Base-by-base conservation (phyloP, 1,140 invertebrate genomes). In the Leptinotarsa lineolata region DNA sequence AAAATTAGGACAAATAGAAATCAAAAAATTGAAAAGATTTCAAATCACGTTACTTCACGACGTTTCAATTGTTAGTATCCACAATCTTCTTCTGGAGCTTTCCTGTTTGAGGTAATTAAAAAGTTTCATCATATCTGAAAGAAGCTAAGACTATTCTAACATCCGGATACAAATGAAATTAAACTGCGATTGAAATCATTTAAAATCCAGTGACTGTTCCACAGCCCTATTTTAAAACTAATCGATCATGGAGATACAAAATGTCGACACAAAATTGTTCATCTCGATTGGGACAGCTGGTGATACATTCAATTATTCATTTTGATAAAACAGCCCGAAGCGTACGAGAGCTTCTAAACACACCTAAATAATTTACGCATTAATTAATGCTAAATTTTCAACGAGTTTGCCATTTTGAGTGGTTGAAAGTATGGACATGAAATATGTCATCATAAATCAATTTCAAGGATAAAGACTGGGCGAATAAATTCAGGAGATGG, bases 301-400 rank as follows among this genome's bases (percentile, higher is more conserved):
- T 46, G 71, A 61, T 72, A 59, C 21, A 22, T 44, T 72, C 71
- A 72, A 72, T 72, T 72, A 72, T 72, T 72, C 71, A 72, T 21
- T 66, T 64, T 48, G 71, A 63, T 67, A 72, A 54, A 4, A 54
- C 16, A 54, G 48, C 48, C n/a, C 15, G 48, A 54, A 16, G n/a
- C 6, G 48, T 6, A 54, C 15, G n/a, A n/a, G 48, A 54, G 48
- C 30, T 54, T 54, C 48, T 15, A 3, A 54, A 54, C 16, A 18
- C 48, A 54, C 48, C 48, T 54, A 54, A 54, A 54, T 54, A 54
- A 54, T 54, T 54, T 15, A 54, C 48, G n/a, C 16, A 54, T 54
- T 54, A 54, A 54, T 54, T 54, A n/a, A 4, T n/a, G 4, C 16
- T n/a, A 54, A 54, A 15, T 54, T n/a, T 8, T 18, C 48, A 54